Conservation (phyloP, 2,797 vertebrate species). For the Leptodactylus fallax region DNA sequence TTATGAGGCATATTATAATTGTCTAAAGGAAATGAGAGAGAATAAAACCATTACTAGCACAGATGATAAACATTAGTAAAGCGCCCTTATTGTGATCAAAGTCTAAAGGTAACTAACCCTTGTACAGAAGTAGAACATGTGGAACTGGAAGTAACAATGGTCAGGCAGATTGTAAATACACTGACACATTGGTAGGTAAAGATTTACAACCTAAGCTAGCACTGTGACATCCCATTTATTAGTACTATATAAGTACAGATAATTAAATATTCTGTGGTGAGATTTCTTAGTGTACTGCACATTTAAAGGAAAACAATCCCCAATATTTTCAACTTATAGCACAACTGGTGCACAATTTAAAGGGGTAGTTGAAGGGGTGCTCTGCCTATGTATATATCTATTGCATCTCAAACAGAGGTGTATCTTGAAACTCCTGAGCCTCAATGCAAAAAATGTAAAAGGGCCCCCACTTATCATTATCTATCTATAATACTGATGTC, state of each 20-base stretch:
- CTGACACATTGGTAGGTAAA: background rate
- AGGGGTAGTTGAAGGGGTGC: too few relatives aligned
- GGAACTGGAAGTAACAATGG: slow-evolving; percentile 63
- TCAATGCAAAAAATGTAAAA: too few relatives aligned
- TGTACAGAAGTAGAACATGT: slow-evolving; percentile 18
- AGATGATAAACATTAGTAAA: background rate
- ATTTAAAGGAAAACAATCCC: background rate
- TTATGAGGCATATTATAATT: background rate
- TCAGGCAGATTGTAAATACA: background rate
- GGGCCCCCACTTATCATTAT: too few relatives aligned
- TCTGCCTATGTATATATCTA: too few relatives aligned
- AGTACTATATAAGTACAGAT: background rate
- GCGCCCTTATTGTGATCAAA: slow-evolving; percentile 40
- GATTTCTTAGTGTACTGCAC: background rate
- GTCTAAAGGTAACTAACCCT: slow-evolving; percentile 66
- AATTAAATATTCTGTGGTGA: background rate
- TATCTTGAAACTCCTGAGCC: too few relatives aligned
- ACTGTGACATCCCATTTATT: background rate
- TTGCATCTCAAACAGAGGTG: too few relatives aligned
- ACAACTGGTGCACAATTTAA: too few relatives aligned
- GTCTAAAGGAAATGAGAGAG: slow-evolving; percentile 16
- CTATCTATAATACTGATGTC: too few relatives aligned
- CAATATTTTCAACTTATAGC: background rate
- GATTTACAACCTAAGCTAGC: background rate
- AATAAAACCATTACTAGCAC: background rate